Percentiles rank a stretch among this genome's conserved stretches.
These are phyloP conservation scores for Odocoileus virginianus DNA, from an alignment of 2,113 vertebrate genomes.

Conservation along the genomic window DNA sequence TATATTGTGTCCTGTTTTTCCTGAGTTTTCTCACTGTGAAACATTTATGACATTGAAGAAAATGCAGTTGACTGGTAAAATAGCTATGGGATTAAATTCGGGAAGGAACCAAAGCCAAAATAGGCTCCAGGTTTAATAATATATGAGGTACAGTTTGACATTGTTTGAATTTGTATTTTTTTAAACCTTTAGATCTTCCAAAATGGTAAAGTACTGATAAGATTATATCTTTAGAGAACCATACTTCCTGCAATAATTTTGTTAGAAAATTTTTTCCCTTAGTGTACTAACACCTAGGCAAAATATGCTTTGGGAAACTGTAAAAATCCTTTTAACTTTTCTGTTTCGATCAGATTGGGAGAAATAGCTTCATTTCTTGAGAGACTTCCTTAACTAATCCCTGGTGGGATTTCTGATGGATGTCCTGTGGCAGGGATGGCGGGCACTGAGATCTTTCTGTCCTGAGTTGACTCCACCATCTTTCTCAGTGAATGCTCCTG, in stretches of 20 bases:
- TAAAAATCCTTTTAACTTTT: not conserved
- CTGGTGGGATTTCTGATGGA: not conserved
- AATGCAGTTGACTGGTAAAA: not conserved
- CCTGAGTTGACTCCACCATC: not conserved
- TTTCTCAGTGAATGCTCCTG: accelerated
- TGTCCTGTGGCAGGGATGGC: not conserved
- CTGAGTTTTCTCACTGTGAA: not conserved
- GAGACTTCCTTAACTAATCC: not conserved
- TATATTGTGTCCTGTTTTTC: not conserved
- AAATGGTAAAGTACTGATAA: not conserved
- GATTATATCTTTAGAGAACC: not conserved
- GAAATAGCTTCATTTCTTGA: not conserved
- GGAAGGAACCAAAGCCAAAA: not conserved
- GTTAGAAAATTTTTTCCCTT: not conserved
- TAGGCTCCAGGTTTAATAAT: not conserved
- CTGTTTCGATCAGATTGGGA: not conserved
- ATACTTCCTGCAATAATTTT: not conserved
- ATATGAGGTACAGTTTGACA: not conserved
- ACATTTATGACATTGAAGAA: not conserved
- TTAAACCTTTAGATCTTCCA: not conserved
- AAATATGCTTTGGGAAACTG: not conserved
- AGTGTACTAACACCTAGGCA: not conserved
- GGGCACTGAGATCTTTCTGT: not conserved
- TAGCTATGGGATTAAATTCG: not conserved
- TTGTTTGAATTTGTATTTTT: not conserved